Conservation (phyloP, 2,797 vertebrate species). For the Urocyon cinereoargenteus region DNA sequence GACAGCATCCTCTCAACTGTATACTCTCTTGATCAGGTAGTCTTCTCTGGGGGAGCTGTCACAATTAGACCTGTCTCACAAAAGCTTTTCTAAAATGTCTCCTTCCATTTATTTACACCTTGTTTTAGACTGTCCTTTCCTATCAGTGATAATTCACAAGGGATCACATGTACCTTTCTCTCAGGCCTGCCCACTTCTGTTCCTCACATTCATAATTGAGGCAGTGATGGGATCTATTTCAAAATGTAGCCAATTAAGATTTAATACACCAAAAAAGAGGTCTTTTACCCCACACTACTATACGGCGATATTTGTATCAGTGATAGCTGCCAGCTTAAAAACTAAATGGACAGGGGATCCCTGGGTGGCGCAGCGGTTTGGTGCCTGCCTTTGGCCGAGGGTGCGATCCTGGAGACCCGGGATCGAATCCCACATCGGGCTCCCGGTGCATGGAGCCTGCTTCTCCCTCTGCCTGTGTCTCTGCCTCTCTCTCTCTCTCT, state of each 20-base stretch:
- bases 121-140: slow-evolving; percentile 10
- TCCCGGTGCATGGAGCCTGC: no score
- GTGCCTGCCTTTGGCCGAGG: no score
- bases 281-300: neutral
- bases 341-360: neutral
- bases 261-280: neutral
- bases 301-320: neutral
- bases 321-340: neutral
- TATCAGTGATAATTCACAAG: neutral
- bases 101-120: neutral
- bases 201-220: neutral
- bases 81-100: neutral
- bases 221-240: neutral
- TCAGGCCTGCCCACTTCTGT: neutral
- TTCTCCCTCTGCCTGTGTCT: no score
- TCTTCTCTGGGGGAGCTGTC: neutral
- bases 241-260: neutral
- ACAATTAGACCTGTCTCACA: neutral
- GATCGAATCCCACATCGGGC: no score
- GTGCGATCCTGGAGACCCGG: no score
- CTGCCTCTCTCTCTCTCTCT: no score
- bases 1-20: neutral
- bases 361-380: no score
- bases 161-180: neutral
- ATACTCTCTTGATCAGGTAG: neutral